Evolutionary conservation across 2,888 invertebrate species (phyloP).

Genomic region (Coleophora deauratella): DNA sequence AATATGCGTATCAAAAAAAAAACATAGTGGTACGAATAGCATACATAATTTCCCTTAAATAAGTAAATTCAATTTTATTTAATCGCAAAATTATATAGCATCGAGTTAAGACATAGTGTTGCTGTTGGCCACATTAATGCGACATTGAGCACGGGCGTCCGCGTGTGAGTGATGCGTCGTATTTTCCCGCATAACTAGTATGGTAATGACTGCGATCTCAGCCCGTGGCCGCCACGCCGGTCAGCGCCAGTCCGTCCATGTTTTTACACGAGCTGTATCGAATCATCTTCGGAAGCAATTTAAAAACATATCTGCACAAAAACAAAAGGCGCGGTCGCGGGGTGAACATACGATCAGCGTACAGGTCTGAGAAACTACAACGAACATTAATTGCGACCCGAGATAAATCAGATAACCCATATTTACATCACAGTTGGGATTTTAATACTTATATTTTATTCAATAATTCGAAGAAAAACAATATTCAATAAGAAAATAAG

Average conservation of each 20-base stretch:
- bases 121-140: slow-evolving; percentile 11
- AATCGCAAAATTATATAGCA: too few relatives aligned
- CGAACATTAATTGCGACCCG: slow-evolving; percentile 9
- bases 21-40: too few relatives aligned
- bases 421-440: not conserved
- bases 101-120: not conserved
- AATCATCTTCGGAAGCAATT: slow-evolving; percentile 8
- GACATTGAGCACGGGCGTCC: slow-evolving; percentile 4
- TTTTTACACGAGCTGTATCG: slow-evolving; percentile 9
- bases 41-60: too few relatives aligned
- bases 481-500: not conserved
- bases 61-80: too few relatives aligned
- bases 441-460: too few relatives aligned
- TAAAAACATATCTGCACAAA: not conserved
- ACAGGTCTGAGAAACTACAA: not conserved
- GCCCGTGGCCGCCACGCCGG: slow-evolving; percentile 4
- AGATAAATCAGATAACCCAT: slow-evolving; percentile 9
- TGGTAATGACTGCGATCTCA: slow-evolving; percentile 17
- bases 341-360: too few relatives aligned
- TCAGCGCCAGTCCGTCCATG: slow-evolving; percentile 11
- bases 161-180: slow-evolving; percentile 7
- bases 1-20: too few relatives aligned
- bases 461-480: not conserved
- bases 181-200: slow-evolving; percentile 18
- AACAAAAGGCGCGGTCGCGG: too few relatives aligned